Evolutionary conservation across 2,113 vertebrate genomes (phyloP).

Genomic region (Sylvietta virens): DNA sequence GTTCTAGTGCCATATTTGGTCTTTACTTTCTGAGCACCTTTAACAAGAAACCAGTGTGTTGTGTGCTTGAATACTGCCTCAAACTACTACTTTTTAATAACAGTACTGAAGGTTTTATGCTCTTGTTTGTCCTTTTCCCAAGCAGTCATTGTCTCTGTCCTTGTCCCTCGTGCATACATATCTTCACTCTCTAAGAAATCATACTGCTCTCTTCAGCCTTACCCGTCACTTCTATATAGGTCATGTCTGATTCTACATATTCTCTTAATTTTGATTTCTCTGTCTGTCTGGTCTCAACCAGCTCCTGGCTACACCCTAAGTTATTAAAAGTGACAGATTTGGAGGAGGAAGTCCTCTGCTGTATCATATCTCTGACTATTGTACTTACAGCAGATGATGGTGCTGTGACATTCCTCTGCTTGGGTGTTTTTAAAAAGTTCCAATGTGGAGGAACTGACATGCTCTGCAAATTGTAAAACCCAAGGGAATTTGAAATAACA

Average conservation of each 20-base stretch:
- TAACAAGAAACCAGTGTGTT: background rate
- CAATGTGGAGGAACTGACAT: background rate
- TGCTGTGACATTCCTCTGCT: background rate
- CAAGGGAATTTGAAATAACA: slow-evolving; percentile 13
- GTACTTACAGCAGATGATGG: background rate
- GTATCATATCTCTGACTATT: background rate
- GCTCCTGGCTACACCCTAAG: background rate
- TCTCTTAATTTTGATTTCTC: slow-evolving; percentile 4
- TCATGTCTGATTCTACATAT: background rate
- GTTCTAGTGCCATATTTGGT: background rate
- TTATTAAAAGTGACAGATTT: slow-evolving; percentile 40
- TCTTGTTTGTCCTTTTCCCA: background rate
- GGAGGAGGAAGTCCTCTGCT: slow-evolving; percentile 10
- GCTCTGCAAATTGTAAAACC: slow-evolving; percentile 9
- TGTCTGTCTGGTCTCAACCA: slow-evolving; percentile 8
- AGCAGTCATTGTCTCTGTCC: background rate
- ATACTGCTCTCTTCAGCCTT: background rate
- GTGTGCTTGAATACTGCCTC: background rate
- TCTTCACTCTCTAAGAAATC: background rate
- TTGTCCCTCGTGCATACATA: background rate
- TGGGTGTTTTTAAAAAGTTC: background rate
- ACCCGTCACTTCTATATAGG: background rate
- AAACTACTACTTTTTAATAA: background rate
- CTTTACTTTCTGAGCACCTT: background rate
- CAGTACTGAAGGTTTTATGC: background rate